These are phyloP conservation scores for Pycnonotus jocosus DNA, from an alignment of 2,113 vertebrate species.

Conservation along the genomic window DNA sequence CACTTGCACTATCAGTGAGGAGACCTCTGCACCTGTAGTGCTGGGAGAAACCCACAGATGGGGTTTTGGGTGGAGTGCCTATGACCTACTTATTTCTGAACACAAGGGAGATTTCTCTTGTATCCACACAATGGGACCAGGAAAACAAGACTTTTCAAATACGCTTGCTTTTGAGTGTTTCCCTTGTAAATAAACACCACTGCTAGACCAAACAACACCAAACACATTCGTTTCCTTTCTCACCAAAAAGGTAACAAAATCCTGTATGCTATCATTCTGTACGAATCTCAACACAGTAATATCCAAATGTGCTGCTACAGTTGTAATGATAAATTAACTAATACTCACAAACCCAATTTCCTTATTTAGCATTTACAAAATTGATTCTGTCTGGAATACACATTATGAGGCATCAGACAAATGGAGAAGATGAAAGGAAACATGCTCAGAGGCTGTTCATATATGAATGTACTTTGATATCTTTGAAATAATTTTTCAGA, in stretches of 20 bases:
- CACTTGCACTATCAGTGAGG: not conserved
- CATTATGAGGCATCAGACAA: not conserved
- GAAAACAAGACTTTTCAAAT: not conserved
- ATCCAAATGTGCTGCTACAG: not conserved
- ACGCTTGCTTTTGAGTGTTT: not conserved
- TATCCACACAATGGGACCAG: not conserved
- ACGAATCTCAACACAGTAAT: not conserved
- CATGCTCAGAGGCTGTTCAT: not conserved
- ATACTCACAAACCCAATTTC: not conserved
- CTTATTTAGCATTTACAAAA: not conserved
- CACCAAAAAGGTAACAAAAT: not conserved
- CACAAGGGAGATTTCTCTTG: not conserved
- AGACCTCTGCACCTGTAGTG: not conserved
- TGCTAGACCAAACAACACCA: not conserved
- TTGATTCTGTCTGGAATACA: not conserved
- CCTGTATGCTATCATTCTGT: not conserved
- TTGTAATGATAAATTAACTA: not conserved
- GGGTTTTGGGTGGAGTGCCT: not conserved
- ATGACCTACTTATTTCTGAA: not conserved
- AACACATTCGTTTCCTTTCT: not conserved
- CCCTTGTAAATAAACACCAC: not conserved
- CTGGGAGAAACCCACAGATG: not conserved
- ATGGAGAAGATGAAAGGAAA: not conserved
- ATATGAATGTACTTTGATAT: not conserved
- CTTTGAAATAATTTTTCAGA: not conserved